These are phyloP conservation scores for Tenthredo amoena DNA, from an alignment of 2,888 invertebrate genomes.

Conservation along the genomic window DNA sequence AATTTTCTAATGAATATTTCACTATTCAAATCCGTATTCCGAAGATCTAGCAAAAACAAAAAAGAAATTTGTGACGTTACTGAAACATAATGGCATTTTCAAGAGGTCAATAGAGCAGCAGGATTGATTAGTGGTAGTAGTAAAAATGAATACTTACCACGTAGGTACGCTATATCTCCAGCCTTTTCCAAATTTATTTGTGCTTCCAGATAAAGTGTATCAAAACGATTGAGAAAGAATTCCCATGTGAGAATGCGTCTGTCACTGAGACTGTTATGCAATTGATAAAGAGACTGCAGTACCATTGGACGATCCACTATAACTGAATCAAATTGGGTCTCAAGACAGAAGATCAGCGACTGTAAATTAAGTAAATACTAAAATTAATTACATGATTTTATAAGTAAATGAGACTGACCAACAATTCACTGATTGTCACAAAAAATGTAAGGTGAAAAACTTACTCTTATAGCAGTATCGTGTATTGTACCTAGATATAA, in stretches of 20 bases:
- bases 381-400: constrained; percentile 17
- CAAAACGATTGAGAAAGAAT: constrained; percentile 98
- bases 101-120: neutral
- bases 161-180: constrained; percentile 90
- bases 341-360: constrained; percentile 95
- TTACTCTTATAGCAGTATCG: constrained; percentile 90
- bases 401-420: neutral
- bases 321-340: constrained; percentile 98
- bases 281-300: constrained; percentile 95
- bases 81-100: neutral
- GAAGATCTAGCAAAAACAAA: constrained; percentile 84
- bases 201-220: constrained; percentile 96
- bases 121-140: neutral
- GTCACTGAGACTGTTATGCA: constrained; percentile 95
- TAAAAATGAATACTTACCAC: constrained; percentile 81
- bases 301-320: constrained; percentile 98
- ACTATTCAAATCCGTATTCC: constrained; percentile 92
- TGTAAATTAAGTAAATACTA: constrained; percentile 73
- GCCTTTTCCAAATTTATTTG: constrained; percentile 93
- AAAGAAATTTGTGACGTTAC: constrained; percentile 7
- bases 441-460: constrained; percentile 56
- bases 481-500: constrained; percentile 96
- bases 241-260: constrained; percentile 96
- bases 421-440: neutral
- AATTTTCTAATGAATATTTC: constrained; percentile 93